phyloP scores from a whole-genome alignment of 2,888 invertebrate genomes.

The Microctonus hyperodae region DNA sequence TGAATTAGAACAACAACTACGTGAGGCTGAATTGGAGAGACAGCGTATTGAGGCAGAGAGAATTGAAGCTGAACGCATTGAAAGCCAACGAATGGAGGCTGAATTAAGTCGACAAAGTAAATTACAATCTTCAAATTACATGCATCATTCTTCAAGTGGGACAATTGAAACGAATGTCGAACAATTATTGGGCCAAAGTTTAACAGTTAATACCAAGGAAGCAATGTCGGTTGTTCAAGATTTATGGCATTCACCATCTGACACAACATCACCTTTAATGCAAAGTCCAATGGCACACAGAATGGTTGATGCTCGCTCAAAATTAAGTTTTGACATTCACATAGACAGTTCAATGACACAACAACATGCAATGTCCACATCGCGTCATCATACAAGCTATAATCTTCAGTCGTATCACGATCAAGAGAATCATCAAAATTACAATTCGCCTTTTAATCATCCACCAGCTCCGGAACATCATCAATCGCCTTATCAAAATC shows the following conservation, averaged over 20 bases:
- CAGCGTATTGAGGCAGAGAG: slow-evolving; percentile 47
- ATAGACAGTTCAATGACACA: slow-evolving; percentile 62
- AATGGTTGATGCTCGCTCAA: slow-evolving; percentile 48
- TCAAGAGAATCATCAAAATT: slow-evolving; percentile 59
- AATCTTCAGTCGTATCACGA: slow-evolving; percentile 54
- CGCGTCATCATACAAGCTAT: slow-evolving; percentile 48
- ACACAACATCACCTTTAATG: slow-evolving; percentile 33
- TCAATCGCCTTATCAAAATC: slow-evolving; percentile 47
- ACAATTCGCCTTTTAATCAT: slow-evolving; percentile 43
- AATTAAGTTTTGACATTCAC: slow-evolving; percentile 58
- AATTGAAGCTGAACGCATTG: slow-evolving; percentile 50
- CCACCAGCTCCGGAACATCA: slow-evolving; percentile 47
- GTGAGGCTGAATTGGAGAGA: slow-evolving; percentile 36
- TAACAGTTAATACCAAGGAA: slow-evolving; percentile 76
- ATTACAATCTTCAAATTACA: slow-evolving; percentile 51
- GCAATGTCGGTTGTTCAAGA: slow-evolving; percentile 73
- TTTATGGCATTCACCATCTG: slow-evolving; percentile 65
- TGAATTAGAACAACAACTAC: slow-evolving; percentile 42
- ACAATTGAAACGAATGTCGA: slow-evolving; percentile 48
- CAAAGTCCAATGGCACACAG: slow-evolving; percentile 46
- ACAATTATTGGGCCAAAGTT: slow-evolving; percentile 68
- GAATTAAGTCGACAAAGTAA: slow-evolving; percentile 55
- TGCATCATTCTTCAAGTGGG: slow-evolving; percentile 49
- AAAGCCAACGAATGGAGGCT: slow-evolving; percentile 52
- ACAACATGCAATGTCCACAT: slow-evolving; percentile 53